These are phyloP conservation scores for Bubo blakistoni DNA, from an alignment of 2,113 vertebrate genomes.

Conservation along the genomic window DNA sequence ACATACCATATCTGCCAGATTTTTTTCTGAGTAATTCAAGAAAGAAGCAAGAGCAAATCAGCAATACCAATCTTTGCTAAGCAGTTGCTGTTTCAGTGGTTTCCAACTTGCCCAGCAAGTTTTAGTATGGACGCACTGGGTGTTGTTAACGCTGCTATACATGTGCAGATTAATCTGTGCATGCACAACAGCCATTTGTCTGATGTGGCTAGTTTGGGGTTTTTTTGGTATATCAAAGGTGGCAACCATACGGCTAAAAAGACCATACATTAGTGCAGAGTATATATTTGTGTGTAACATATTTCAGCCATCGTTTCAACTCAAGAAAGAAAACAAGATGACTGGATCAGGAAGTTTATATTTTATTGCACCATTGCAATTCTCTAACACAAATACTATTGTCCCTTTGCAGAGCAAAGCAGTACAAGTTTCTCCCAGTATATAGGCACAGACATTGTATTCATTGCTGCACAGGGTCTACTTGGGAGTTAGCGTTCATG, in stretches of 20 bases:
- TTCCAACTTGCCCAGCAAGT: background rate
- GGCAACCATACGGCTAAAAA: conserved; percentile 34
- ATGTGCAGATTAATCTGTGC: conserved; percentile 13
- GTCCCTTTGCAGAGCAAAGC: background rate
- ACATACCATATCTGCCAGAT: background rate
- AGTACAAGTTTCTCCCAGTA: background rate
- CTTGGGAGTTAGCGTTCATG: background rate
- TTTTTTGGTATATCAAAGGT: conserved; percentile 37
- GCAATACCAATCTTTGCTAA: background rate
- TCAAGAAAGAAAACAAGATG: background rate
- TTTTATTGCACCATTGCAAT: background rate
- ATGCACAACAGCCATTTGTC: conserved; percentile 26
- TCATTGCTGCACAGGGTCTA: background rate
- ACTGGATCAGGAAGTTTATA: background rate
- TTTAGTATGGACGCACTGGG: background rate
- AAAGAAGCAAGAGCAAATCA: background rate
- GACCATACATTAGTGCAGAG: background rate
- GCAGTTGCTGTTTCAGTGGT: background rate
- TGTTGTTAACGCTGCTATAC: background rate
- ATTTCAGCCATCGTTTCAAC: conserved; percentile 17
- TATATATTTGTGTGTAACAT: background rate
- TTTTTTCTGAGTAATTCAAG: background rate
- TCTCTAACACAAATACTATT: background rate
- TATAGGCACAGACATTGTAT: background rate
- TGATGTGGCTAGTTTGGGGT: background rate